Conservation (phyloP, 2,113 vertebrate genomes). For the Boleophthalmus pectinirostris region DNA sequence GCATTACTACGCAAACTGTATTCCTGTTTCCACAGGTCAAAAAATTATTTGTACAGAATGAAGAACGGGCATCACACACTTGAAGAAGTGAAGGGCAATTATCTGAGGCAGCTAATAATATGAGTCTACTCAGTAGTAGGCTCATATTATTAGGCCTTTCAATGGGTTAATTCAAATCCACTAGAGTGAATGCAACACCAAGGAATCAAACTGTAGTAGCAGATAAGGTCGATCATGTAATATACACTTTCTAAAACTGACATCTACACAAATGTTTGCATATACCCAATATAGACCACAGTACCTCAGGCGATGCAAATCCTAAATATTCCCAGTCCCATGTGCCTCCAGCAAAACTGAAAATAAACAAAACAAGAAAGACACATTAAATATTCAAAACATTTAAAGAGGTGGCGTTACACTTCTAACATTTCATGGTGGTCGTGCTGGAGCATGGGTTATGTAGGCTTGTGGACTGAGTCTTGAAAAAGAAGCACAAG, state of each 20-base stretch:
- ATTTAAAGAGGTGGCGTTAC: neutral
- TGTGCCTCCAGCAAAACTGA: conserved; percentile 96
- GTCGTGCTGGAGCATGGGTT: too few species aligned
- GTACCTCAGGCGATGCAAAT: conserved; percentile 97
- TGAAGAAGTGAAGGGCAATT: conserved; percentile 30
- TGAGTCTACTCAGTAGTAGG: conserved; percentile 38
- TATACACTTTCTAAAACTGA: neutral
- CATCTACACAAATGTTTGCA: neutral
- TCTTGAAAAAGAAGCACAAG: too few species aligned
- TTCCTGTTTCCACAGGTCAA: conserved; percentile 25
- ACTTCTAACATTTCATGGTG: too few species aligned
- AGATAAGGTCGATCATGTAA: neutral
- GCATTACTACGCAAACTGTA: conserved; percentile 23
- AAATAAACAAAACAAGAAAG: conserved; percentile 48
- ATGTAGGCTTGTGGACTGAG: too few species aligned
- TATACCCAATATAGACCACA: neutral
- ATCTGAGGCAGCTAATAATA: conserved; percentile 57
- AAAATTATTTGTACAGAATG: conserved; percentile 48
- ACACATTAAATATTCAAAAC: neutral
- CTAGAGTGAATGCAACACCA: neutral
- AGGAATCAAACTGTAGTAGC: neutral
- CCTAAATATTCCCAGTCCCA: conserved; percentile 99
- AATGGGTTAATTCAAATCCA: neutral
- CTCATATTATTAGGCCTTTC: conserved; percentile 46
- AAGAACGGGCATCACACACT: conserved; percentile 30